Conservation (phyloP, 2,888 invertebrate species). For the Nipponacmea schrenckii region DNA sequence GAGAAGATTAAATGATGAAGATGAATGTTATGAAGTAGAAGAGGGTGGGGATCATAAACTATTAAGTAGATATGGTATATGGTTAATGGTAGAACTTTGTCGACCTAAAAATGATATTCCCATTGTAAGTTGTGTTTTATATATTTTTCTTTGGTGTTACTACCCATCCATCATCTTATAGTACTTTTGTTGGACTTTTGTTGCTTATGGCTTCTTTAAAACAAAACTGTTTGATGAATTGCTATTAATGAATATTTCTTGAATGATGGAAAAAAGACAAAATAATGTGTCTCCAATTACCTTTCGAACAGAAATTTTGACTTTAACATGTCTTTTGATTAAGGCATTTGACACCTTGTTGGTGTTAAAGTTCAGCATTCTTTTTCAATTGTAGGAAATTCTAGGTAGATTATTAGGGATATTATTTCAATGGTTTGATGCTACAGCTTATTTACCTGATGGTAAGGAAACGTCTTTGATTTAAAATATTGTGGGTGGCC, state of each 20-base stretch:
- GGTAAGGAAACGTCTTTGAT: conserved; percentile 78
- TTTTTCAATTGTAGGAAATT: conserved; percentile 69
- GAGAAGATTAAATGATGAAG: conserved; percentile 70
- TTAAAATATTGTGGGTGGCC: not conserved
- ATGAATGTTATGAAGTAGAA: conserved; percentile 57
- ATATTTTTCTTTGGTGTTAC: not conserved
- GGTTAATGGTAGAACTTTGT: conserved; percentile 93
- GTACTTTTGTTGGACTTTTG: not conserved
- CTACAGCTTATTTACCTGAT: conserved; percentile 95
- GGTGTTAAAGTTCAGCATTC: no score
- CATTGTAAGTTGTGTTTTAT: conserved; percentile 57
- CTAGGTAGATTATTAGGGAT: conserved; percentile 93
- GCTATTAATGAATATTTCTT: no score
- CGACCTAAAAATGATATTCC: conserved; percentile 69
- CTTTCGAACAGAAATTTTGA: no score
- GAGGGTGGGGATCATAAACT: conserved; percentile 62
- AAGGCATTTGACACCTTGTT: no score
- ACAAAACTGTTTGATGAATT: no score
- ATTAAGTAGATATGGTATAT: conserved; percentile 83
- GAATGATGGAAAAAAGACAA: no score
- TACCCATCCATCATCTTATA: not conserved
- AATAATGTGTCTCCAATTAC: no score
- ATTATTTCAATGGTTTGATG: conserved; percentile 99
- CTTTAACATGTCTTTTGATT: no score
- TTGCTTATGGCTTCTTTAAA: conserved; percentile 5